phyloP scores from a whole-genome alignment of 2,888 invertebrate genomes.

The Agrochola circellaris region DNA sequence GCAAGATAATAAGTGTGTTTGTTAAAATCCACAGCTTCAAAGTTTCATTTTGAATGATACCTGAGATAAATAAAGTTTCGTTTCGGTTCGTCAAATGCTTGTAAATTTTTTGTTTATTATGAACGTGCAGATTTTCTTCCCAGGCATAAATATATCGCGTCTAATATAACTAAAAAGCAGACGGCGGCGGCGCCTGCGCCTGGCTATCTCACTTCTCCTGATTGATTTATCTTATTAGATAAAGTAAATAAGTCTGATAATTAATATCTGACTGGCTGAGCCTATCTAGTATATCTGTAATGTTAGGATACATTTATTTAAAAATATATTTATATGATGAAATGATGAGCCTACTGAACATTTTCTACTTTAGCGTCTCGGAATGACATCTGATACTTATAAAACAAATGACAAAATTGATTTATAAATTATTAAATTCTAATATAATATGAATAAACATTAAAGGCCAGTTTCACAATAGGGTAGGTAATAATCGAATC shows the following conservation, averaged over 20 bases:
- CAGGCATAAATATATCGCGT: constrained; percentile 11
- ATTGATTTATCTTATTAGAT: not conserved
- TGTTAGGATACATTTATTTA: constrained; percentile 4
- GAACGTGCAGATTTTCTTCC: constrained; percentile 8
- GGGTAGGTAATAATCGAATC: not conserved
- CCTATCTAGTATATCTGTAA: constrained; percentile 21
- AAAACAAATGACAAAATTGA: not conserved
- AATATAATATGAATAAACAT: constrained; percentile 8
- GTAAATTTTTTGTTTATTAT: constrained; percentile 22
- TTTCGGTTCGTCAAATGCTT: not conserved
- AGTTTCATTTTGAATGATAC: constrained; percentile 8
- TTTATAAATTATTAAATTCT: constrained; percentile 19
- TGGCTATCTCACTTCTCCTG: not conserved
- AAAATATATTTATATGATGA: not conserved
- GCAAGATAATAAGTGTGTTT: not conserved
- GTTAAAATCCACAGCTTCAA: not conserved
- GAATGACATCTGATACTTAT: not conserved
- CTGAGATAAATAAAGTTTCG: not conserved
- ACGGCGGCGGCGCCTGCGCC: not conserved
- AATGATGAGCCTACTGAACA: constrained; percentile 36
- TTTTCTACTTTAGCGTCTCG: constrained; percentile 27
- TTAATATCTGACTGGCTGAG: not conserved
- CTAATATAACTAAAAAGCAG: not conserved
- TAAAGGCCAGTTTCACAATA: not conserved
- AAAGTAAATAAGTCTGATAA: not conserved